Conservation (phyloP, 2,113 vertebrate genomes). For the Caretta caretta region DNA sequence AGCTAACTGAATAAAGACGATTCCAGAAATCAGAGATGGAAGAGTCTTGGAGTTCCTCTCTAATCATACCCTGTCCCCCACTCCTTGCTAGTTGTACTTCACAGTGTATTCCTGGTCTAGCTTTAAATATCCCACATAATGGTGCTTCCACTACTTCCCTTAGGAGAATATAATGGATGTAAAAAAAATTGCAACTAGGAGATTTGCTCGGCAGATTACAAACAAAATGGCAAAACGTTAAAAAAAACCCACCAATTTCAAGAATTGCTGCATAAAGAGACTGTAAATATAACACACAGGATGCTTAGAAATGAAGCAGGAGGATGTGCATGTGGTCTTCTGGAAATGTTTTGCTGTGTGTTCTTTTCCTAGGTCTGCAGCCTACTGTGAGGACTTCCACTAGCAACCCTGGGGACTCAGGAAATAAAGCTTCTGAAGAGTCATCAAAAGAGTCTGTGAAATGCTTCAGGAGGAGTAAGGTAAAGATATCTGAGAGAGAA, state of each 20-base stretch:
- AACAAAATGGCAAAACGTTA: not conserved
- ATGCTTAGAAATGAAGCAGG: not conserved
- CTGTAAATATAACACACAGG: not conserved
- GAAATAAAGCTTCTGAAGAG: slow-evolving; percentile 34
- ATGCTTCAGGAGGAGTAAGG: slow-evolving; percentile 83
- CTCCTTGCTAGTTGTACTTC: not conserved
- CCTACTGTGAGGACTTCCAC: slow-evolving; percentile 25
- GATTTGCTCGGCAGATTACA: not conserved
- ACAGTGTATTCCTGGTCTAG: not conserved
- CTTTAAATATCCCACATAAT: accelerated
- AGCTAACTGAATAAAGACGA: not conserved
- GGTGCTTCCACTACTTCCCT: not conserved
- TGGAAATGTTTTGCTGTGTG: not conserved
- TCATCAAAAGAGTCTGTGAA: slow-evolving; percentile 64
- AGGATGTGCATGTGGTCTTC: not conserved
- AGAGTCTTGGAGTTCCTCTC: not conserved
- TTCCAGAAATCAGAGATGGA: not conserved
- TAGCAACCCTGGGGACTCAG: not conserved
- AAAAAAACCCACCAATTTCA: not conserved
- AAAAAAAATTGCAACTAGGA: not conserved
- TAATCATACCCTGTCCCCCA: not conserved
- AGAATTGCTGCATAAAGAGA: not conserved
- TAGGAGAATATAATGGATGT: not conserved
- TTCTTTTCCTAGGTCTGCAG: slow-evolving; percentile 59
- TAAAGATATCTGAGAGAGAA: slow-evolving; percentile 48